phyloP scores from a whole-genome alignment of 1,140 invertebrate genomes.

The Drosophila quadrilineata region DNA sequence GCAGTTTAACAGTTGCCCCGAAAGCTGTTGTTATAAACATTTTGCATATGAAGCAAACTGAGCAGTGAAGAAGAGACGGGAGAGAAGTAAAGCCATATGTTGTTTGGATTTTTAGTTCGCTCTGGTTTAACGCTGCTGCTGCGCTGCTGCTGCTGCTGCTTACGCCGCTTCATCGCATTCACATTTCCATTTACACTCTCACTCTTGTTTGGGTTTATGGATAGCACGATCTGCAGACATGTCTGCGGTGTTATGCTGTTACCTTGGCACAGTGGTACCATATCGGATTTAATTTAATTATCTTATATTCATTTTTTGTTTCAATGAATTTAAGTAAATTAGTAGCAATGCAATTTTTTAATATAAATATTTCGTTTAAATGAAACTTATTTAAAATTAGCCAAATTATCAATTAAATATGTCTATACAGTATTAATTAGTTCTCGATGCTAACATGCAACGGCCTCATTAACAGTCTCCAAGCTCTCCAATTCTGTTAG shows the following conservation, averaged over 20 bases:
- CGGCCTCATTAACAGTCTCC: too few relatives aligned
- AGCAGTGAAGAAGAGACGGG: too few relatives aligned
- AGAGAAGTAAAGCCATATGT: slow-evolving; percentile 49
- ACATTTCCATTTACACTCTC: slow-evolving; percentile 25
- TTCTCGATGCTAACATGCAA: too few relatives aligned
- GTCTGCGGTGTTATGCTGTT: background rate
- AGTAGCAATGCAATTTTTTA: too few relatives aligned
- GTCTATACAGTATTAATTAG: too few relatives aligned
- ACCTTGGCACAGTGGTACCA: slow-evolving; percentile 45
- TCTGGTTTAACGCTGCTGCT: slow-evolving; percentile 31
- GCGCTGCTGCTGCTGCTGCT: slow-evolving; percentile 1
- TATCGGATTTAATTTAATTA: too few relatives aligned
- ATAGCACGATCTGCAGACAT: slow-evolving; percentile 21
- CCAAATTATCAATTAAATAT: too few relatives aligned
- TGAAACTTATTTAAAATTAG: too few relatives aligned
- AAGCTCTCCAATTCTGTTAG: too few relatives aligned
- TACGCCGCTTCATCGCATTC: slow-evolving; percentile 6
- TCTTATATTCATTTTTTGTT: too few relatives aligned
- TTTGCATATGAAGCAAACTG: slow-evolving; percentile 45
- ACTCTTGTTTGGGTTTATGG: slow-evolving; percentile 12
- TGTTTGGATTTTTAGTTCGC: slow-evolving; percentile 16
- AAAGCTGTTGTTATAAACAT: slow-evolving; percentile 4
- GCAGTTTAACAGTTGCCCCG: slow-evolving; percentile 38
- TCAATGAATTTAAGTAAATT: too few relatives aligned
- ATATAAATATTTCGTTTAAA: too few relatives aligned